These are phyloP conservation scores for Drosophila lacertosa DNA, from an alignment of 1,140 invertebrate genomes.

Conservation along the genomic window DNA sequence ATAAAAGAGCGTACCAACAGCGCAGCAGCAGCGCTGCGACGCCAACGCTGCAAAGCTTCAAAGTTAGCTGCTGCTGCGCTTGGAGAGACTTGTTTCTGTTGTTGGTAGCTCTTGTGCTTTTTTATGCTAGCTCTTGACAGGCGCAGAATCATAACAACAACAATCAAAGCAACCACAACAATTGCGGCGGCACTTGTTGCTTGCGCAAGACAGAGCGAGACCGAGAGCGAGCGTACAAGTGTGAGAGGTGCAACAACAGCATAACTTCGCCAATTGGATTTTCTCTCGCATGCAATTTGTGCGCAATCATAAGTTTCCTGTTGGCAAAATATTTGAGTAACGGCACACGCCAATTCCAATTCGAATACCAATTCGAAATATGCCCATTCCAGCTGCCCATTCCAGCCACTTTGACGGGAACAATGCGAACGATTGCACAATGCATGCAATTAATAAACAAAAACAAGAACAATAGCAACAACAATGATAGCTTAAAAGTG, in stretches of 20 bases:
- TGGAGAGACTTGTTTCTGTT: conserved; percentile 40
- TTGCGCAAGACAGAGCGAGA: conserved; percentile 5
- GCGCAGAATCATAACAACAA: conserved; percentile 44
- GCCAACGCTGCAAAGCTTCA: conserved; percentile 32
- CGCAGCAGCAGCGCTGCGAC: conserved; percentile 11
- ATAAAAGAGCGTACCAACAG: conserved; percentile 34
- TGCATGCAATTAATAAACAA: conserved; percentile 61
- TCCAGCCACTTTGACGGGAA: conserved; percentile 38
- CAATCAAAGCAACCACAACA: conserved; percentile 30
- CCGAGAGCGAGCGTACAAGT: not conserved
- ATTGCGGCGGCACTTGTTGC: conserved; percentile 50
- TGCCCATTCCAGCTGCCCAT: conserved; percentile 17
- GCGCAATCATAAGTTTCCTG: conserved; percentile 76
- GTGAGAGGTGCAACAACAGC: conserved; percentile 16
- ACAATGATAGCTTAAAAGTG: not conserved
- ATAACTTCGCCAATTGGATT: conserved; percentile 76
- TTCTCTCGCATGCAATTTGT: conserved; percentile 64
- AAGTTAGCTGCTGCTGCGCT: conserved; percentile 40
- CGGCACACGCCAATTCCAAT: conserved; percentile 54
- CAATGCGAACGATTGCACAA: conserved; percentile 67
- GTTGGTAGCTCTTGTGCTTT: conserved; percentile 30
- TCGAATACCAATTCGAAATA: conserved; percentile 31
- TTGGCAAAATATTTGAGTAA: conserved; percentile 57
- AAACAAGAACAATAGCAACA: conserved; percentile 4
- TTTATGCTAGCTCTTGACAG: conserved; percentile 51